Conservation (phyloP, 2,113 vertebrate species). For the Gavialis gangeticus region DNA sequence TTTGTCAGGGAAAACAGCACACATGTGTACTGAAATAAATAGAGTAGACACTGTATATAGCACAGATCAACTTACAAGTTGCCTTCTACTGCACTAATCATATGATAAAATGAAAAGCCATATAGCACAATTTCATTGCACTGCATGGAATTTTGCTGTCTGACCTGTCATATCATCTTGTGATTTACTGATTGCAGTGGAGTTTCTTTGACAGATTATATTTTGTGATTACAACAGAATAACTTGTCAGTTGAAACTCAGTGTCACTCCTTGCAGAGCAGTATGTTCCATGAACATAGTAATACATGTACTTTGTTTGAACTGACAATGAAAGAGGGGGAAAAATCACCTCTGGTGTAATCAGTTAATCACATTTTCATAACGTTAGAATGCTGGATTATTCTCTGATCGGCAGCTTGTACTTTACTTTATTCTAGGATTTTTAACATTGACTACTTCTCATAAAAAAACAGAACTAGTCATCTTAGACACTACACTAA, state of each 20-base stretch:
- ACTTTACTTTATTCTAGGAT: not conserved
- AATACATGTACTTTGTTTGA: not conserved
- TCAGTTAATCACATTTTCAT: not conserved
- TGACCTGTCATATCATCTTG: not conserved
- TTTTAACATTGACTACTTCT: not conserved
- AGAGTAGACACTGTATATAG: not conserved
- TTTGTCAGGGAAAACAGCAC: not conserved
- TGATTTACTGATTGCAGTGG: rapidly evolving
- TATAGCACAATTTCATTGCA: not conserved
- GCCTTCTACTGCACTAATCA: not conserved
- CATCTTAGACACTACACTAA: not conserved
- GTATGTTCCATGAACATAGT: not conserved
- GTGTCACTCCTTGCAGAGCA: not conserved
- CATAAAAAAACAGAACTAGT: not conserved
- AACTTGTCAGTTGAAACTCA: not conserved
- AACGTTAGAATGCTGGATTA: too few species aligned
- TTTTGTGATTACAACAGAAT: not conserved
- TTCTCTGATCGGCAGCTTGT: too few species aligned
- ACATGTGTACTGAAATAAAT: not conserved
- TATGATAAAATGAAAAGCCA: not conserved
- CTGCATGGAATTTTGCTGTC: not conserved
- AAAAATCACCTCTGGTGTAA: not conserved
- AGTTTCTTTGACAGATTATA: rapidly evolving
- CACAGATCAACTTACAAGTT: not conserved
- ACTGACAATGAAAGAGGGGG: not conserved